Evolutionary conservation across 2,113 vertebrate species (phyloP).

Genomic region (Desmodus rotundus): DNA sequence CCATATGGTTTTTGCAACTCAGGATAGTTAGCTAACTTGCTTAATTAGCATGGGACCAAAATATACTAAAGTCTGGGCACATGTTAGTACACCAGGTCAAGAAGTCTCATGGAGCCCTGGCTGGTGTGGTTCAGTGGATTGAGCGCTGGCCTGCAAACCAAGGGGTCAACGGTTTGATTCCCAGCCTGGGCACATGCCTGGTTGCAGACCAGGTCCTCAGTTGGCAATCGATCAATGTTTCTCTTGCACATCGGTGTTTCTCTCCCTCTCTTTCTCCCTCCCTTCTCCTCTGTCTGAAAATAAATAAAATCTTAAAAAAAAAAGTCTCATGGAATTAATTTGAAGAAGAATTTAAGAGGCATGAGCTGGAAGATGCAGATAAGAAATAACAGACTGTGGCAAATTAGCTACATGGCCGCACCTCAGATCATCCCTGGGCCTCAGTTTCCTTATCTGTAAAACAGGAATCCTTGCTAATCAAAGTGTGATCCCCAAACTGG

Average conservation of each 20-base stretch:
- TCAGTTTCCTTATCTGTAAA: not conserved
- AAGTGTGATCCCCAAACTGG: not conserved
- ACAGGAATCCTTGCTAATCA: not conserved
- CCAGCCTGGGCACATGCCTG: no score
- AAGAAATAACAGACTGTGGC: not conserved
- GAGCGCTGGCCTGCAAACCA: no score
- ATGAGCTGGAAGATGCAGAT: not conserved
- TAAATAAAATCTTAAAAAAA: not conserved
- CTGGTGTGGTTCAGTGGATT: no score
- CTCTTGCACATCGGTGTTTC: no score
- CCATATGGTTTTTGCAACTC: not conserved
- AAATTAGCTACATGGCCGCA: not conserved
- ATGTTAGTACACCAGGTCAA: not conserved
- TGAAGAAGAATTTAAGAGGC: constrained; percentile 22
- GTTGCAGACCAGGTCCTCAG: no score
- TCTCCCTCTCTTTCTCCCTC: no score
- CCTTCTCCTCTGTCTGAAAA: no score
- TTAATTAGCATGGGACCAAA: not conserved
- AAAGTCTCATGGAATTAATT: constrained; percentile 17
- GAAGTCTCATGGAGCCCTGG: not conserved
- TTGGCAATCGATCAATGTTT: no score
- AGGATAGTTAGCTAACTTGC: not conserved
- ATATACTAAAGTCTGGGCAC: not conserved
- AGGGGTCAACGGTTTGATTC: no score
- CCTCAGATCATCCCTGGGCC: not conserved